phyloP scores from a whole-genome alignment of 1,140 invertebrate genomes.

The Octopus sinensis region DNA sequence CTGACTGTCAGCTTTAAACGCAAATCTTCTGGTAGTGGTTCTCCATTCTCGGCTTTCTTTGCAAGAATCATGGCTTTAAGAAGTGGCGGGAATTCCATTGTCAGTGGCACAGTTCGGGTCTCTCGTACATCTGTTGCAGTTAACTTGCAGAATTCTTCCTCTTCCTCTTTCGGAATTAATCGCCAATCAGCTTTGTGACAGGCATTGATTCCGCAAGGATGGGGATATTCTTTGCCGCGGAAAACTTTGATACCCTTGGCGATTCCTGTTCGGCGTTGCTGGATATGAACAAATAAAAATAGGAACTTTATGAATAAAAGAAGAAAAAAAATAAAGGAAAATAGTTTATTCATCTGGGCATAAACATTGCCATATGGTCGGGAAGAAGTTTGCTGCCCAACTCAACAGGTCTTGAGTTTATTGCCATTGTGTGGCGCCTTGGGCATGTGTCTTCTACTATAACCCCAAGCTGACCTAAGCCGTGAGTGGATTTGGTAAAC shows the following conservation, averaged over 20 bases:
- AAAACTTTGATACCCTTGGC: constrained; percentile 31
- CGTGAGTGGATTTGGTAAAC: too few relatives aligned
- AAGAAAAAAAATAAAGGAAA: too few relatives aligned
- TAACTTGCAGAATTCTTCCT: constrained; percentile 27
- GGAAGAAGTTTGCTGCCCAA: too few relatives aligned
- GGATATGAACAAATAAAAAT: constrained; percentile 7
- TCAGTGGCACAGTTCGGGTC: neutral
- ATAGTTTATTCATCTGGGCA: too few relatives aligned
- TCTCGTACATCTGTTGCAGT: neutral
- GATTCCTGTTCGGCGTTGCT: constrained; percentile 21
- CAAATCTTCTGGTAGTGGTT: neutral
- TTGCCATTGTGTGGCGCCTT: too few relatives aligned
- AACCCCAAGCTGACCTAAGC: too few relatives aligned
- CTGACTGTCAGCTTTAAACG: neutral
- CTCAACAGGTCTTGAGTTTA: too few relatives aligned
- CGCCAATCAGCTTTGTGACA: constrained; percentile 31
- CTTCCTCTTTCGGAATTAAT: constrained; percentile 34
- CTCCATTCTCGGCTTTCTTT: neutral
- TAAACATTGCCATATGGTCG: too few relatives aligned
- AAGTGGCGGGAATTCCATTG: neutral
- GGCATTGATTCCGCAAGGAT: constrained; percentile 21
- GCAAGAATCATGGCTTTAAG: neutral
- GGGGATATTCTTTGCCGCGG: constrained; percentile 22
- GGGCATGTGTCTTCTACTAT: too few relatives aligned
- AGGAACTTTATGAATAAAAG: too few relatives aligned